Conservation (phyloP, 2,797 vertebrate species). For the Balearica regulorum region DNA sequence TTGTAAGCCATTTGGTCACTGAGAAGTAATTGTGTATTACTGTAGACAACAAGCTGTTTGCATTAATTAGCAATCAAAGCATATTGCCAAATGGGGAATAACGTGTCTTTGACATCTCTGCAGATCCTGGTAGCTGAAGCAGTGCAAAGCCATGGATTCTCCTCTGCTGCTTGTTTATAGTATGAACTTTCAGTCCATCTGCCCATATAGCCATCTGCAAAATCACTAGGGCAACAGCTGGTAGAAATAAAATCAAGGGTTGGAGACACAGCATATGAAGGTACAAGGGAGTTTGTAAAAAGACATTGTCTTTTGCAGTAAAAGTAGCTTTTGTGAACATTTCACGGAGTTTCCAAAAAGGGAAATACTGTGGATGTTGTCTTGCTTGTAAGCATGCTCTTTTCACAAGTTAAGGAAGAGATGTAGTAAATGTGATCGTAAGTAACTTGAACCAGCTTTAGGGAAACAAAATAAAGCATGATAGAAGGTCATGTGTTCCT, state of each 20-base stretch:
- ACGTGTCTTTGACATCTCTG: conserved; percentile 65
- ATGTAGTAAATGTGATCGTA: not conserved
- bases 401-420: not conserved
- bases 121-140: conserved; percentile 51
- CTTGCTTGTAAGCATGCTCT: rapidly evolving
- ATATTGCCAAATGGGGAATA: conserved; percentile 68
- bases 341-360: not conserved
- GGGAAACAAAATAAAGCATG: not conserved
- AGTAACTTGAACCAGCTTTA: not conserved
- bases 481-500: not conserved
- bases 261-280: not conserved
- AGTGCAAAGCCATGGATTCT: conserved; percentile 4
- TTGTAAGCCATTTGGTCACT: conserved; percentile 70
- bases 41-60: conserved; percentile 72
- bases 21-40: conserved; percentile 67
- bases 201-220: conserved; percentile 31
- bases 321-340: not conserved
- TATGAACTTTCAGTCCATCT: conserved; percentile 31
- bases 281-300: not conserved
- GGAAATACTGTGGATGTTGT: not conserved
- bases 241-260: not conserved
- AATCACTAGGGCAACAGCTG: conserved; percentile 32
- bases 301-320: not conserved
- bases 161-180: conserved; percentile 28
- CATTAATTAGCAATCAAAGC: conserved; percentile 73